Conservation (phyloP, 2,888 invertebrate species). For the Allophyes oxyacanthae region DNA sequence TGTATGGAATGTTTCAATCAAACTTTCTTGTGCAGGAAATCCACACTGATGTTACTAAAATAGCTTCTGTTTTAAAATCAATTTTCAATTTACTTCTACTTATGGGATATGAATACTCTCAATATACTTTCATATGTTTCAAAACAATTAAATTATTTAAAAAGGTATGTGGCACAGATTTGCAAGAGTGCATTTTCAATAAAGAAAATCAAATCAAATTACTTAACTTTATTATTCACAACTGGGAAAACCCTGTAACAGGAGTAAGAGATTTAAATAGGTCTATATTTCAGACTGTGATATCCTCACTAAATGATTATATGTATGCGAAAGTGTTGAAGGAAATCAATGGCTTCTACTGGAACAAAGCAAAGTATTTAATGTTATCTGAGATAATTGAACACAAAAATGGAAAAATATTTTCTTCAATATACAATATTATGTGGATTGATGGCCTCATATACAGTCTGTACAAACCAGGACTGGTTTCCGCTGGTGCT, state of each 20-base stretch:
- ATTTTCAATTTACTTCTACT: constrained; percentile 69
- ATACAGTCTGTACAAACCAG: constrained; percentile 82
- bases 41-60: constrained; percentile 37
- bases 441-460: constrained; percentile 76
- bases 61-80: constrained; percentile 60
- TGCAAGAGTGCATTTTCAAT: constrained; percentile 67
- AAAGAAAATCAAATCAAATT: constrained; percentile 75
- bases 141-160: constrained; percentile 84
- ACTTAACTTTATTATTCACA: constrained; percentile 87
- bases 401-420: constrained; percentile 57
- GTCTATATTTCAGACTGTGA: constrained; percentile 80
- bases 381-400: constrained; percentile 87
- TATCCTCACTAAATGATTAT: constrained; percentile 64
- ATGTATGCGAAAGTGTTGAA: constrained; percentile 65
- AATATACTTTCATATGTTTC: constrained; percentile 85
- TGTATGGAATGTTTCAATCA: constrained; percentile 85
- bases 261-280: constrained; percentile 88
- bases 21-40: constrained; percentile 65
- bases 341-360: constrained; percentile 84
- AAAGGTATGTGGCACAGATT: constrained; percentile 74
- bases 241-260: constrained; percentile 90
- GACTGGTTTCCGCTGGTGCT: constrained; percentile 89
- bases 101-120: constrained; percentile 86
- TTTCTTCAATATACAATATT: constrained; percentile 53
- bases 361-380: constrained; percentile 90